phyloP scores from a whole-genome alignment of 2,888 invertebrate species.

The Rhogogaster chlorosoma region DNA sequence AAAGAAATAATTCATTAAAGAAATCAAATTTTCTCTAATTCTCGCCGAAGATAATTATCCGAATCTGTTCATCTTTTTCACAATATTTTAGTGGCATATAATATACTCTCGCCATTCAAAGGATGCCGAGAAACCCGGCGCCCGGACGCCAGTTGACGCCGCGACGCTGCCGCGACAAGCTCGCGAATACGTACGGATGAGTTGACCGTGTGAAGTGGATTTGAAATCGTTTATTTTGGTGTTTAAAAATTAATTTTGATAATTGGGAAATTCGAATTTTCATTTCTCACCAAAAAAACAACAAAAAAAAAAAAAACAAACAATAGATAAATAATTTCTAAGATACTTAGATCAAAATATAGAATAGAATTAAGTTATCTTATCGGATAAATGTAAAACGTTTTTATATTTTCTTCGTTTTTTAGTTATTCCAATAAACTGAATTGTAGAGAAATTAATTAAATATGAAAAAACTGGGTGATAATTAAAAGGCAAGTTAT shows the following conservation, averaged over 20 bases:
- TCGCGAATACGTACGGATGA: conserved; percentile 43
- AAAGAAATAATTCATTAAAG: neutral
- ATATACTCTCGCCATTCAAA: conserved; percentile 53
- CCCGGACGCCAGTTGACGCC: conserved; percentile 66
- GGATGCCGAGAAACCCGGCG: conserved; percentile 50
- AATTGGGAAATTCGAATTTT: neutral
- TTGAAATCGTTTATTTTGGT: neutral
- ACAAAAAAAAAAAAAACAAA: neutral
- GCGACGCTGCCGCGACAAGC: conserved; percentile 69
- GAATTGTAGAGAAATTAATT: neutral
- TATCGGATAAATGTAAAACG: neutral
- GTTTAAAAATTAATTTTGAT: neutral
- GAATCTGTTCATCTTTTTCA: neutral
- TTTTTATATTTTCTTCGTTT: neutral
- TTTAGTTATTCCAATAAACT: neutral
- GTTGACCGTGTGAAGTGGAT: neutral
- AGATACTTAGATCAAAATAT: neutral
- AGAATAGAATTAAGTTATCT: neutral
- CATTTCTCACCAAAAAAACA: neutral
- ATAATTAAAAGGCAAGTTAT: neutral
- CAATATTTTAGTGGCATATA: conserved; percentile 22
- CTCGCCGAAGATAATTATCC: neutral
- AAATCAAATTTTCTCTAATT: neutral
- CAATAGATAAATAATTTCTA: no score
- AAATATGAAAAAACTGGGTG: conserved; percentile 32